Percentiles rank a stretch among this genome's conserved stretches.
Conservation (phyloP, 2,888 invertebrate species). For the Coremacera marginata region DNA sequence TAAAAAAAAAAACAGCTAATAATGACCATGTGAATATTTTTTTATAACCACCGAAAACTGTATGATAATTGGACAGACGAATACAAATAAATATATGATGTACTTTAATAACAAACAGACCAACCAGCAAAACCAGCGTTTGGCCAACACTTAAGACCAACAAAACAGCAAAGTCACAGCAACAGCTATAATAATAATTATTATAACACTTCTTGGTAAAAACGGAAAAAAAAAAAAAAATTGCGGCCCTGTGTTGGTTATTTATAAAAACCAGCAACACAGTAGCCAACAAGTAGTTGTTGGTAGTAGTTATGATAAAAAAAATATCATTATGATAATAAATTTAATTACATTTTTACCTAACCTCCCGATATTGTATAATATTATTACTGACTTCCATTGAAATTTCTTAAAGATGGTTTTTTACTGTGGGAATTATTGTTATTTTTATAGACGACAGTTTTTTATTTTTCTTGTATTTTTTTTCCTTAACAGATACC, state of each 20-base stretch:
- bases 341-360: slow-evolving; percentile 22
- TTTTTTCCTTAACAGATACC: neutral
- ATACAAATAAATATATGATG: slow-evolving; percentile 10
- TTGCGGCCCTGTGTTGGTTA: neutral
- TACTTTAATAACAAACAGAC: neutral
- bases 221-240: neutral
- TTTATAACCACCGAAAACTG: slow-evolving; percentile 12
- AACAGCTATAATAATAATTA: slow-evolving; percentile 8
- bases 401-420: slow-evolving; percentile 12
- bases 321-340: slow-evolving; percentile 34
- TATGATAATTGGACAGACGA: slow-evolving; percentile 19
- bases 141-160: slow-evolving; percentile 5
- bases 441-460: slow-evolving; percentile 12
- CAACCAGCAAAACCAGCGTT: slow-evolving; percentile 7
- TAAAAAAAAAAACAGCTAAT: slow-evolving; percentile 15
- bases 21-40: slow-evolving; percentile 35
- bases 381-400: slow-evolving; percentile 8
- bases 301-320: slow-evolving; percentile 1
- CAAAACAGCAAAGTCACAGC: neutral
- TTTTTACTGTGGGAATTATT: slow-evolving; percentile 33
- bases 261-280: slow-evolving; percentile 15
- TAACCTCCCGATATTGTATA: neutral
- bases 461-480: neutral
- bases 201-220: slow-evolving; percentile 35
- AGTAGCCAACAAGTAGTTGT: slow-evolving; percentile 13